Base-by-base conservation (phyloP, 2,888 invertebrate species). In the Actias luna region DNA sequence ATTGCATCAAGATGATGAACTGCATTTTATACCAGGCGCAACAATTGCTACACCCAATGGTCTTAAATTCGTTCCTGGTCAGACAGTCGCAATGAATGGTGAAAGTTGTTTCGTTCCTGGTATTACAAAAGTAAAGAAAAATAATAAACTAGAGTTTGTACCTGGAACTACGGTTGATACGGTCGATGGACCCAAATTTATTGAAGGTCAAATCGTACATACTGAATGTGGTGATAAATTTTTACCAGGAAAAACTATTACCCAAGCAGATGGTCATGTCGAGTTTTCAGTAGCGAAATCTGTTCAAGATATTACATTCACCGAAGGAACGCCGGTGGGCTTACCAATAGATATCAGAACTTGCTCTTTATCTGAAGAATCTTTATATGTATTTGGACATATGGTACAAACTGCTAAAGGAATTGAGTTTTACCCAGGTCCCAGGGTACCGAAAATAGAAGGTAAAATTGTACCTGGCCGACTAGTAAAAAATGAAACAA, bases 391-490 rank as follows among this genome's bases (percentile, higher is more conserved):
- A 4, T 95, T 94, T 71, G 95, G 95, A 1, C 94, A 95, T 71
- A 95, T 95, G 93, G 88, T 95, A 0, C 95, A 95, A 83, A 94
- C 94, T 5, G 84, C 88, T 14, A 93, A 93, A 63, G 95, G 95
- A 0, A 94, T 95, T 25, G 95, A 95, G 78, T 95, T 95, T 74
- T 94, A 94, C 72, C 95, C 95, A 0, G 94, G 94, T 2, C 84
- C 90, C 39, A 85, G 83, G 66, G 87, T 93, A 29, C 93, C 93
- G 1, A 85, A 84, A 74, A 72, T 87, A 52, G 93, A 93, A 64
- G 95, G 94, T 0, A 94, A 94, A 80, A 92, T 94, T 25, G 94
- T 95, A 0, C 94, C 95, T 0, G 95, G 95, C 63, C 93, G 94
- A 75, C 82, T 95, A 59, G 93, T 95, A 0, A 93, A 94, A 71